These are phyloP conservation scores for Mesorhabditis sp. DNA, from an alignment of 2,888 invertebrate genomes.

Conservation along the genomic window DNA sequence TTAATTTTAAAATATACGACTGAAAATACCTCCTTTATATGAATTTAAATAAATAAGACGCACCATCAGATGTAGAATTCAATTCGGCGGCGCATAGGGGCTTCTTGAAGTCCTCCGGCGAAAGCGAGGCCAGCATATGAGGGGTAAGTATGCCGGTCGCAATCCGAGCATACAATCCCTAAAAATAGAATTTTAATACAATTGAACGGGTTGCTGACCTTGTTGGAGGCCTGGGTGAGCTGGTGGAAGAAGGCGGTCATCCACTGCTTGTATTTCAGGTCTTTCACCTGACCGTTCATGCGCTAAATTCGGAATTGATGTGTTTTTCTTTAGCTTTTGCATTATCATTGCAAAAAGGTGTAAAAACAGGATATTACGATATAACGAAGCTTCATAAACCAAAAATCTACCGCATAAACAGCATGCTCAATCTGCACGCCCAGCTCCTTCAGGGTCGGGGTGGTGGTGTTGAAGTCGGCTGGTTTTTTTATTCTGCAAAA, in stretches of 20 bases:
- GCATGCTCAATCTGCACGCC: background rate
- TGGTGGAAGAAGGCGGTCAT: background rate
- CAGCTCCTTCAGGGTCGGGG: background rate
- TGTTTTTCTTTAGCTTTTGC: background rate
- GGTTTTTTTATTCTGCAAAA: background rate
- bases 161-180: constrained; percentile 1
- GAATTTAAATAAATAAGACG: too few relatives aligned
- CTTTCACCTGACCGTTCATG: background rate
- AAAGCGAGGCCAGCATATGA: background rate
- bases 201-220: background rate
- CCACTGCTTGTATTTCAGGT: background rate
- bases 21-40: too few relatives aligned
- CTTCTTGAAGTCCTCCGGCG: background rate
- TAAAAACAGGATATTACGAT: too few relatives aligned
- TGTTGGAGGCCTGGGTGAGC: background rate
- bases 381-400: too few relatives aligned
- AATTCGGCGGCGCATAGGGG: background rate
- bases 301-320: background rate
- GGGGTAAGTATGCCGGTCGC: background rate
- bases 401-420: background rate
- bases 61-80: background rate
- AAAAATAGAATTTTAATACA: background rate
- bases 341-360: too few relatives aligned
- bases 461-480: background rate
- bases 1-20: too few relatives aligned